Evolutionary conservation across 2,113 vertebrate species (phyloP), one percentile per base, ranked within the genome.

Genomic region (Neofelis nebulosa): DNA sequence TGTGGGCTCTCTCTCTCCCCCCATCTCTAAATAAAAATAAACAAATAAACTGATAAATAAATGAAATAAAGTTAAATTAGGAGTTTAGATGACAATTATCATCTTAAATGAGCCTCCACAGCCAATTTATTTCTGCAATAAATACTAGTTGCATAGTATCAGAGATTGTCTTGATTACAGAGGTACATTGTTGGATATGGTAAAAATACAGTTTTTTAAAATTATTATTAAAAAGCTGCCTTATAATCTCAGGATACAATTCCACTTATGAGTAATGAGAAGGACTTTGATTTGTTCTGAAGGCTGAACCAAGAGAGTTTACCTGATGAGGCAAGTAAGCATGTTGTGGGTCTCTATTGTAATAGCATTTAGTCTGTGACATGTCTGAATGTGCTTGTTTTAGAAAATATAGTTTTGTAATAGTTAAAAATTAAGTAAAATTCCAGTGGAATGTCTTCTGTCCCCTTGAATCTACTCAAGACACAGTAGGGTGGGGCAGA

Each of bases 341-440:
- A 6, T 71, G 16, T 31, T 50, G 8, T 78, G 52, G 63, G 55
- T 45, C 36, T 94, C 84, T 80, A 16, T 19, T 38, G 7, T 71
- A 73, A 33, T 83, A 36, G 13, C 38, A 94, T 79, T 69, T 68
- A 38, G 38, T 48, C 33, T 18, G 5, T 73, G 78, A 74, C 83
- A 85, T 21, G 33, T n/a, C 74, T 61, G 87, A 91, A 36, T 79
- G 18, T 65, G 38, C 41, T 11, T 85, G 27, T 33, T 88, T 89
- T 74, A 68, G 7, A 68, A 95, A 90, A 90, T 48, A 65, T 5
- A 79, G 63, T 96, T 92, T 87, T 83, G 29, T 83, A 78, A 69
- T 79, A 82, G 73, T 94, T 83, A 94, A 92, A 91, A 92, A 90
- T 61, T 27, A 89, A 96, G 83, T 48, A 86, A 98, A 94, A 97